Conservation (phyloP, 2,113 vertebrate species). For the Tupaia tana region DNA sequence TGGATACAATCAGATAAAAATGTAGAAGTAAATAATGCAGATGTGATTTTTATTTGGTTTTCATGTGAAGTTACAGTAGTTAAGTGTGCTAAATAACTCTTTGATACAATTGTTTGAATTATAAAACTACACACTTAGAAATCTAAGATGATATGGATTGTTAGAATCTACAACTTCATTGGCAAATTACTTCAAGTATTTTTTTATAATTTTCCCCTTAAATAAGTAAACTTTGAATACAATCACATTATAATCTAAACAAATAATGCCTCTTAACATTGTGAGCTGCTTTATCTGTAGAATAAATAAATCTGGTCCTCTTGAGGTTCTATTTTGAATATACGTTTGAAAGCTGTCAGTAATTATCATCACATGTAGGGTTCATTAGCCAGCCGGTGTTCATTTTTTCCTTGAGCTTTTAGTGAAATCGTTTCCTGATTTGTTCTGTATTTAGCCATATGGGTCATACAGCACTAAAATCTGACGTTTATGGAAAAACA, state of each 20-base stretch:
- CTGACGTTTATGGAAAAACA: constrained; percentile 31
- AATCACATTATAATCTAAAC: constrained; percentile 70
- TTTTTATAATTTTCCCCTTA: constrained; percentile 66
- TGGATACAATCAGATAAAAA: constrained; percentile 83
- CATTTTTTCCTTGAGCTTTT: constrained; percentile 55
- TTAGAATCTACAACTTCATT: constrained; percentile 53
- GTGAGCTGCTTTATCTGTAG: constrained; percentile 51
- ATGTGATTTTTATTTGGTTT: constrained; percentile 80
- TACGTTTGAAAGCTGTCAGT: constrained; percentile 50
- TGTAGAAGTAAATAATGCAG: constrained; percentile 80
- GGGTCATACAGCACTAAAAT: constrained; percentile 31
- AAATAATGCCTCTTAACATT: constrained; percentile 58
- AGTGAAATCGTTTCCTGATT: not conserved
- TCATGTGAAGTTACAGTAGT: constrained; percentile 75
- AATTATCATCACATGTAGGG: constrained; percentile 45
- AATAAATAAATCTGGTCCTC: constrained; percentile 51
- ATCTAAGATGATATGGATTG: constrained; percentile 60
- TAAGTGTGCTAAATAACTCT: constrained; percentile 62
- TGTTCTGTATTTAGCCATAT: constrained; percentile 50
- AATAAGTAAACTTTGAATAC: constrained; percentile 62
- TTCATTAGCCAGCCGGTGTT: constrained; percentile 41
- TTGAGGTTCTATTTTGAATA: constrained; percentile 47
- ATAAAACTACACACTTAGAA: constrained; percentile 66
- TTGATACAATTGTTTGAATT: constrained; percentile 76
- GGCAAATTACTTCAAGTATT: constrained; percentile 67